These are phyloP conservation scores for Pomatorhinus ruficollis DNA, from an alignment of 2,113 vertebrate species.

Conservation along the genomic window DNA sequence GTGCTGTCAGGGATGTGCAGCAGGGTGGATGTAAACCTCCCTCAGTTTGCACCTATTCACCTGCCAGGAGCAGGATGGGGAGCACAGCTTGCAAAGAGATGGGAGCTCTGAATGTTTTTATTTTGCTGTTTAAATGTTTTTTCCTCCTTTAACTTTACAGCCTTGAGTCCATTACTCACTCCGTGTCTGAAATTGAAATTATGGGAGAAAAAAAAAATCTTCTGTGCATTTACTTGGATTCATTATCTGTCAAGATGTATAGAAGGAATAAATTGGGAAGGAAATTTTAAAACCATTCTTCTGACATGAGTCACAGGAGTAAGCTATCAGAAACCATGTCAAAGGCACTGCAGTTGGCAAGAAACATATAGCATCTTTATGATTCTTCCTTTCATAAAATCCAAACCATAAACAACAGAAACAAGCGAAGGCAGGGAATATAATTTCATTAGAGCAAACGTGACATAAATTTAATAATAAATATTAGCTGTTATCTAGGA, in stretches of 20 bases:
- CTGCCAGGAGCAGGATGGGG: neutral
- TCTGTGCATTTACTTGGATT: neutral
- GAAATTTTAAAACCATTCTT: slow-evolving; percentile 46
- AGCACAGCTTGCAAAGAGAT: neutral
- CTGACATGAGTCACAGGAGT: slow-evolving; percentile 42
- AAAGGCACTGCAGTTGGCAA: neutral
- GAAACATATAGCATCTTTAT: slow-evolving; percentile 23
- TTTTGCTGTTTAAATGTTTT: neutral
- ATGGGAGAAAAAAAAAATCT: neutral
- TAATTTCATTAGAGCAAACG: slow-evolving; percentile 58
- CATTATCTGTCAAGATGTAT: slow-evolving; percentile 21
- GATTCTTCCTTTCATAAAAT: slow-evolving; percentile 12
- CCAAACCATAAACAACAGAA: slow-evolving; percentile 59
- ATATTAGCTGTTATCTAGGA: slow-evolving; percentile 59
- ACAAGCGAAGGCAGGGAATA: slow-evolving; percentile 30
- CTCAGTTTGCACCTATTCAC: neutral
- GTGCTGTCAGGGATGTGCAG: neutral
- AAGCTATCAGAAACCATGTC: slow-evolving; percentile 19
- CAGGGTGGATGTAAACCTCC: neutral
- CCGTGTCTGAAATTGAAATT: slow-evolving; percentile 4
- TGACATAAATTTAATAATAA: slow-evolving; percentile 72
- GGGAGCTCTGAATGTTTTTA: neutral
- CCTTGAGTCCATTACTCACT: neutral
- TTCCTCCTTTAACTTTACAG: neutral
- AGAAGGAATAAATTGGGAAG: slow-evolving; percentile 31